Evolutionary conservation across 2,113 vertebrate species (phyloP).

Genomic region (Rana temporaria): DNA sequence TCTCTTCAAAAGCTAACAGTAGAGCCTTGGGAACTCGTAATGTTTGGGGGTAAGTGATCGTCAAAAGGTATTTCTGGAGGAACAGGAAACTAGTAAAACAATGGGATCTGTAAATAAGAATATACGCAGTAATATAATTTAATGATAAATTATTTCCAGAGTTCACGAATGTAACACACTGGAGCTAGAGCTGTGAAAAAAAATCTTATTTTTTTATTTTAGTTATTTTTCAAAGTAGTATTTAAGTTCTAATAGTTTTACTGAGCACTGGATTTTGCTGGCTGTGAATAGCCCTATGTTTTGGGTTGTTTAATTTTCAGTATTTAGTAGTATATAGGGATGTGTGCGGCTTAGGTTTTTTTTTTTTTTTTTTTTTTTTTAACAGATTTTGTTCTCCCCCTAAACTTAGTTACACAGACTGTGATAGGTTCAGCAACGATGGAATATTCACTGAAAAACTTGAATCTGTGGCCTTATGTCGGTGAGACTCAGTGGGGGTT

Average conservation of each 20-base stretch:
- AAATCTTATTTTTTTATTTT: conserved; percentile 53
- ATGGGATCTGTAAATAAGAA: conserved; percentile 47
- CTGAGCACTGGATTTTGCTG: conserved; percentile 30
- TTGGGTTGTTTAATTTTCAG: conserved; percentile 9
- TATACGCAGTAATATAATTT: conserved; percentile 27
- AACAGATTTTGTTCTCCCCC: not conserved
- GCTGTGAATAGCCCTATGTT: conserved; percentile 13
- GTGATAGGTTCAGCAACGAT: conserved; percentile 19
- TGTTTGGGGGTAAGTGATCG: not conserved
- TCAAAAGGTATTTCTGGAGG: not conserved
- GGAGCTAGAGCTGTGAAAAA: conserved; percentile 52
- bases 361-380: not conserved
- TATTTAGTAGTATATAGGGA: conserved; percentile 2
- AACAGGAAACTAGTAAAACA: not conserved
- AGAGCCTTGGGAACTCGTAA: not conserved
- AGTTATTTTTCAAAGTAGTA: conserved; percentile 21
- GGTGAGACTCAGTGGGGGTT: conserved; percentile 12
- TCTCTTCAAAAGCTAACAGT: conserved; percentile 40
- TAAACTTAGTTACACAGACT: not conserved
- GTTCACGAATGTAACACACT: conserved; percentile 52
- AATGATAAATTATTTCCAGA: conserved; percentile 57
- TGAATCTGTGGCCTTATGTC: conserved; percentile 54
- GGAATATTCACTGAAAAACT: conserved; percentile 42
- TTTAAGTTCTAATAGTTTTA: conserved; percentile 42
- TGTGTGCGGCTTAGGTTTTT: not conserved